phyloP scores from a whole-genome alignment of 2,113 vertebrate species.

The Tachycineta bicolor region DNA sequence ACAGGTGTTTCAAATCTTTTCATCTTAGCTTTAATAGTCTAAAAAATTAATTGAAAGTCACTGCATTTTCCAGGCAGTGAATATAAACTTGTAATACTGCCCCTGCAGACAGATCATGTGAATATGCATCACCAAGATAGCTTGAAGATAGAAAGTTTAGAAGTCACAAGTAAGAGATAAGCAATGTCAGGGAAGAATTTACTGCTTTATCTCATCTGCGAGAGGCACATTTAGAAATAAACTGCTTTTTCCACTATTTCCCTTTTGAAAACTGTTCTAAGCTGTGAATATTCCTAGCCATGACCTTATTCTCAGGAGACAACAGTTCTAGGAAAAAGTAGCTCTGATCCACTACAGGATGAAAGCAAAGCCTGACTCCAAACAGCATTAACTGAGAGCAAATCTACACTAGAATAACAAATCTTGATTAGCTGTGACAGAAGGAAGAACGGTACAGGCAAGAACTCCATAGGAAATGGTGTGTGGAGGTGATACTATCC shows the following conservation, averaged over 20 bases:
- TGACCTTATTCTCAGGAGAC: background rate
- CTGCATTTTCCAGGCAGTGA: background rate
- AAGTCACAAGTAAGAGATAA: background rate
- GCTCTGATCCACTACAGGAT: background rate
- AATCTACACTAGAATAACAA: background rate
- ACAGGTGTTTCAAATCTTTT: background rate
- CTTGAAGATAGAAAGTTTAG: background rate
- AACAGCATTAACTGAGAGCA: background rate
- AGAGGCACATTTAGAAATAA: background rate
- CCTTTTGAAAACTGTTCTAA: background rate
- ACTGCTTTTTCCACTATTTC: background rate
- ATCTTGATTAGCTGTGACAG: background rate
- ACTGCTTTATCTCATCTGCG: background rate
- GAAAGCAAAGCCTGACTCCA: background rate
- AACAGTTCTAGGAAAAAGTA: background rate
- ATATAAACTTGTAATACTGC: background rate
- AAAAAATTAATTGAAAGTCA: background rate
- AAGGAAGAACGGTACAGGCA: background rate
- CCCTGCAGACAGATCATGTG: background rate
- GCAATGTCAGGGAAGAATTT: background rate
- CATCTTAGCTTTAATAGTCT: background rate
- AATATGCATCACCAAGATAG: background rate
- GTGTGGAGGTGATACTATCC: background rate
- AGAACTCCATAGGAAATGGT: background rate
- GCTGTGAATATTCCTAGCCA: background rate